Evolutionary conservation across 2,113 vertebrate species (phyloP), one percentile per base, ranked within the genome.

Genomic region (Heterochromis multidens): DNA sequence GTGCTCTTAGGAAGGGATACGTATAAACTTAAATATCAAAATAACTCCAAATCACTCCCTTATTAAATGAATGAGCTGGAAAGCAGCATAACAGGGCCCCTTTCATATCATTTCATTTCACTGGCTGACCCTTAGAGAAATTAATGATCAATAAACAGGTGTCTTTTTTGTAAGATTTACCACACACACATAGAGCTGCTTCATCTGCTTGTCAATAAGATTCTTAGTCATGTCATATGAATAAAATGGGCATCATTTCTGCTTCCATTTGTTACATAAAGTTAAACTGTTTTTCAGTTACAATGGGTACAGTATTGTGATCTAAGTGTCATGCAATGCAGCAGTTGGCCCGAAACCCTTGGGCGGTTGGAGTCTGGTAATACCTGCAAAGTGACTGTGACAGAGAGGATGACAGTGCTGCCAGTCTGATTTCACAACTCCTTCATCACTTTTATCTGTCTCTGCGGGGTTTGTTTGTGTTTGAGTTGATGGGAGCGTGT

Each of bases 401-500:
- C 56, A 52, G 37, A n/a, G 33, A 84, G 7, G 62, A 77, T 59
- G 80, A 61, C 31, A 33, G 5, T 33, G 63, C 52, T 72, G 77
- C 60, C 80, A 77, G 27, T 25, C 72, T 79, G 52, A 82, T 81
- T 80, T 87, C 67, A 59, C 74, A 58, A 82, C 49, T 37, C 17
- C 16, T 11, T 23, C 27, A 54, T 7, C 23, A 16, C 19, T 23
- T 60, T 70, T 72, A 17, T 79, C 25, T 25, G 1, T 79, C 5
- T 79, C 12, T 63, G 11, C 25, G 1, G 6, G 13, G 40, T 52
- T 52, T 86, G 67, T 80, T 81, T 82, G 81, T 70, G 62, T 83
- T 84, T 76, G 16, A 80, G 23, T 79, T 86, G 84, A 54, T 85
- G 87, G 80, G 17, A 81, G 63, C 81, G 63, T 84, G 82, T 57